Evolutionary conservation across 2,113 vertebrate species (phyloP), one percentile per base, ranked within the genome.

Genomic region (Herpetotheres cachinnans): DNA sequence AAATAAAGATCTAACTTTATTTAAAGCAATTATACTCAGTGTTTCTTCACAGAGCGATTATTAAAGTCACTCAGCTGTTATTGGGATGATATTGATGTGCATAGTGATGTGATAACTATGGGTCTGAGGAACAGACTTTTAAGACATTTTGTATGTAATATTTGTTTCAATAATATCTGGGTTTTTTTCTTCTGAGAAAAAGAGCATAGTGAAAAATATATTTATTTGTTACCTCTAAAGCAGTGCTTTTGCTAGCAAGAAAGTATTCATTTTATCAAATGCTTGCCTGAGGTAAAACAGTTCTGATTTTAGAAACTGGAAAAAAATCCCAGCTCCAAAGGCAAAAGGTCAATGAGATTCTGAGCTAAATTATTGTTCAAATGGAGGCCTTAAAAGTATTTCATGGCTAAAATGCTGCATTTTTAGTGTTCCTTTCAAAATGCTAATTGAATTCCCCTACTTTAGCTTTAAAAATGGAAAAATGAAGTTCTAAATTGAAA

Each of bases 401-500:
- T 90, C 82, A 87, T 16, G 21, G 96, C 78, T 96, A 97, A 97
- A 95, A 97, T 77, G 94, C 84, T 95, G 92, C 96, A 76, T 93
- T 97, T 98, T 96, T 92, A 97, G 90, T 76, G 54, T 96, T 96
- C 96, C 94, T 96, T 97, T 97, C 94, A 96, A 92, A 97, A 97
- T 92, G 96, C 85, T 98, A 98, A 97, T 96, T 97, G 95, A 96
- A 97, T 97, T 97, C 93, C 91, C 93, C 88, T 93, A 96, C 93
- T 96, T 96, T 87, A 96, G 93, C 50, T 97, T 98, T 97, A 96
- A 96, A 97, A 97, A 93, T 96, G 95, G 95, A 97, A 97, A 98
- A 97, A 98, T 94, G 77, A 95, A 98, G 97, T 92, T 96, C 94
- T 97, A 95, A 92, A 93, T 55, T 96, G 96, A 97, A 97, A 90